These are phyloP conservation scores for Jaculus jaculus DNA, from an alignment of 2,113 vertebrate species.

Conservation along the genomic window DNA sequence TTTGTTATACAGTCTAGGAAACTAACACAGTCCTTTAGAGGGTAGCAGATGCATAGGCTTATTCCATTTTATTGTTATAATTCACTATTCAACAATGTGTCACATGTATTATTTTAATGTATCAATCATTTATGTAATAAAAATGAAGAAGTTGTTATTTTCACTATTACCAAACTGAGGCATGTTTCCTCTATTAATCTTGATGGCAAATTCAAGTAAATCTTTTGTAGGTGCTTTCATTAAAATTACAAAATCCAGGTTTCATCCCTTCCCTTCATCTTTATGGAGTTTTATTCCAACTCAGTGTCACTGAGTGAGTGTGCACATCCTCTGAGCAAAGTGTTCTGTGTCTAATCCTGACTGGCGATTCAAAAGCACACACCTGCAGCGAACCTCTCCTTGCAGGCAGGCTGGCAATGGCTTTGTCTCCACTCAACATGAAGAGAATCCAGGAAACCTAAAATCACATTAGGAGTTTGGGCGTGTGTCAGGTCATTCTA, in stretches of 20 bases:
- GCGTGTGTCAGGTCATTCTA: accelerated
- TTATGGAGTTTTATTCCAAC: background rate
- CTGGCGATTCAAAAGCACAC: background rate
- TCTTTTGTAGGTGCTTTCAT: slow-evolving; percentile 45
- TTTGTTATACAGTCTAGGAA: slow-evolving; percentile 17
- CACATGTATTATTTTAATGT: background rate
- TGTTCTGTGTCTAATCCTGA: background rate
- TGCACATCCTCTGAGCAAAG: background rate
- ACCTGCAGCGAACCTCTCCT: background rate
- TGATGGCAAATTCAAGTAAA: slow-evolving; percentile 36
- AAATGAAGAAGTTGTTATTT: slow-evolving; percentile 25
- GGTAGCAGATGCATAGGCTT: background rate
- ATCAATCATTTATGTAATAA: slow-evolving; percentile 31
- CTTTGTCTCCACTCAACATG: background rate
- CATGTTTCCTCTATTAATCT: slow-evolving; percentile 33
- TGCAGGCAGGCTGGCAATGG: background rate
- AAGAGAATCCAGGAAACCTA: background rate
- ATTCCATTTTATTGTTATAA: background rate
- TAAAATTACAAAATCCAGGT: slow-evolving; percentile 50
- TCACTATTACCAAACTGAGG: background rate
- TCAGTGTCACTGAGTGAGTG: background rate
- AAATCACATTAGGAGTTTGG: background rate
- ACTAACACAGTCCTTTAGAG: background rate
- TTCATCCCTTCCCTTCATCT: slow-evolving; percentile 24
- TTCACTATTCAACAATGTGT: background rate